These are phyloP conservation scores for Pseudoips prasinana DNA, from an alignment of 2,888 invertebrate species.

Conservation along the genomic window DNA sequence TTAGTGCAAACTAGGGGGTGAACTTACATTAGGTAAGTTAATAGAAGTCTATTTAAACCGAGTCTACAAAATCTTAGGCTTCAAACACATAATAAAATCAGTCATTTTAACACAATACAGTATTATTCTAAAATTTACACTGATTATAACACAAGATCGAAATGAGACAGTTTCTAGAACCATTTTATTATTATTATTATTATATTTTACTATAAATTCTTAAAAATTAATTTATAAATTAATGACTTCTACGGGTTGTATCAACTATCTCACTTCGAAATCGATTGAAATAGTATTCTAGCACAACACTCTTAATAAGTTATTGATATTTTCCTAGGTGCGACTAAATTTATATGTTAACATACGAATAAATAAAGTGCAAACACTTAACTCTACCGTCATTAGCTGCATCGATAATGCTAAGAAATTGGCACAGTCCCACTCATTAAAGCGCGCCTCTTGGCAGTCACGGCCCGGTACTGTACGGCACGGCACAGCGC, in stretches of 20 bases:
- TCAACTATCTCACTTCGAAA: slow-evolving; percentile 72
- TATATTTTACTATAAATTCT: slow-evolving; percentile 77
- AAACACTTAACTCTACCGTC: slow-evolving; percentile 82
- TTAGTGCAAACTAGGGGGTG: slow-evolving; percentile 78
- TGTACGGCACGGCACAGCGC: no score
- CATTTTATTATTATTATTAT: slow-evolving; percentile 64
- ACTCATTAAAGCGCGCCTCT: slow-evolving; percentile 57
- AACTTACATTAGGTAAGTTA: slow-evolving; percentile 68
- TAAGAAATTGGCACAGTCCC: slow-evolving; percentile 80
- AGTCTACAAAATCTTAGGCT: slow-evolving; percentile 80
- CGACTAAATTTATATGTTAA: slow-evolving; percentile 79
- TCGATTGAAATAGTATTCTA: slow-evolving; percentile 74
- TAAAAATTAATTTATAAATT: slow-evolving; percentile 77
- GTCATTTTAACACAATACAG: slow-evolving; percentile 81
- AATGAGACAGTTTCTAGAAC: slow-evolving; percentile 70
- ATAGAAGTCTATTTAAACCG: slow-evolving; percentile 71
- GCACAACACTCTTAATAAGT: slow-evolving; percentile 82
- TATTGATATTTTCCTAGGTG: slow-evolving; percentile 82
- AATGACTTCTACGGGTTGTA: slow-evolving; percentile 75
- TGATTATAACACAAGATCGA: slow-evolving; percentile 74
- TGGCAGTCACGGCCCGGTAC: slow-evolving; percentile 4
- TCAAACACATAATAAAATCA: slow-evolving; percentile 81
- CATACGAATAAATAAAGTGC: slow-evolving; percentile 83
- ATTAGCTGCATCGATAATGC: slow-evolving; percentile 73
- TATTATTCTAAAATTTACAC: slow-evolving; percentile 79